Evolutionary conservation across 2,797 vertebrate genomes (phyloP), one percentile per base, ranked within the genome.

Genomic region (Lycodopsis pacificus): DNA sequence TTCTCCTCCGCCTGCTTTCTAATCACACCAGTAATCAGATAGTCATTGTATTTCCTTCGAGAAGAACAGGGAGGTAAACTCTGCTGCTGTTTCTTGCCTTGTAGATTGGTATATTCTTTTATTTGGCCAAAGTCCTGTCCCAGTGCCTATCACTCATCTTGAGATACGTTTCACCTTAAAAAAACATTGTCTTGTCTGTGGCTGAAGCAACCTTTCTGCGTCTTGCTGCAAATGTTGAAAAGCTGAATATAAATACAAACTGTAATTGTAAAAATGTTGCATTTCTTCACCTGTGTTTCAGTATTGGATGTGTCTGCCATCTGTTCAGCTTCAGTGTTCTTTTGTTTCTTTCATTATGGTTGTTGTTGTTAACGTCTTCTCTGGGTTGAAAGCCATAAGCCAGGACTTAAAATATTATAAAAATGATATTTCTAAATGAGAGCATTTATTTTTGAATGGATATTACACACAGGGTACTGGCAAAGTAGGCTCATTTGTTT

Each of bases 301-400:
- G 14, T 30, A 36, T n/a, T 15, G 46, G 38, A 65, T 58, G 67
- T 57, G 20, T 66, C 20, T 66, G 20, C 65, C 65, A 48, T 13
- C 10, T 65, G 38, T 73, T 84, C 19, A 58, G 34, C 65, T 76
- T 69, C 48, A 46, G 22, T 38, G 8, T 49, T 54, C 1, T 59
- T 67, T 51, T 56, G 25, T 62, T 65, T 49, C 32, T 71, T 73
- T 62, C 5, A 40, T 78, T 71, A 20, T 44, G 3, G 22, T 48
- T 65, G 36, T 46, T 58, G n/a, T 67, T 58, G 4, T 46, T 54
- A 62, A 62, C 36, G 15, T 30, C 57, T 65, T 78, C 40, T 5
- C 11, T 73, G n/a, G 15, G 10, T 53, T 66, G 10, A 66, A 64
- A 77, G n/a, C 11, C 20, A 27, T 61, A 58, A 66, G 8, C 67